phyloP scores from a whole-genome alignment of 2,888 invertebrate genomes.

The Heliconius ismenius region DNA sequence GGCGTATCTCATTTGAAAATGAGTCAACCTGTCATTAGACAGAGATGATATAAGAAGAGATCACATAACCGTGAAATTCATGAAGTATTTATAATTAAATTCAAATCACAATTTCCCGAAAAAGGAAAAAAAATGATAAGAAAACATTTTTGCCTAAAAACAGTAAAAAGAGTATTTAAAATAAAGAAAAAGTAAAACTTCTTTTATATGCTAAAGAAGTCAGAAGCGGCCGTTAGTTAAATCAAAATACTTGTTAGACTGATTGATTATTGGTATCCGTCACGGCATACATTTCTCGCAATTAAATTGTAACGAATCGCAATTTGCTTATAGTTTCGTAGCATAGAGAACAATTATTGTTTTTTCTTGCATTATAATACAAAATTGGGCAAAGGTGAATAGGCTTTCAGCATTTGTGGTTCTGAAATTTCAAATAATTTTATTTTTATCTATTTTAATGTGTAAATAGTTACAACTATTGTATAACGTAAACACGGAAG shows the following conservation, averaged over 20 bases:
- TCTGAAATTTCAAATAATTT: background rate
- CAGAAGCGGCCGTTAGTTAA: constrained; percentile 27
- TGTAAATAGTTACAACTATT: too few relatives aligned
- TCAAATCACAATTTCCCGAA: too few relatives aligned
- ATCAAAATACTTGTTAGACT: constrained; percentile 41
- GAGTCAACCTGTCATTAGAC: too few relatives aligned
- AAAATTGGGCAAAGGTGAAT: background rate
- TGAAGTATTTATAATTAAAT: too few relatives aligned
- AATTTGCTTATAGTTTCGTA: constrained; percentile 48
- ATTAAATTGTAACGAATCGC: constrained; percentile 53
- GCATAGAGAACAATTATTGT: constrained; percentile 52
- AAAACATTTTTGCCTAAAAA: too few relatives aligned
- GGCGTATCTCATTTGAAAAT: too few relatives aligned
- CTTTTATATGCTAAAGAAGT: background rate
- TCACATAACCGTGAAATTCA: too few relatives aligned
- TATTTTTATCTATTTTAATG: too few relatives aligned
- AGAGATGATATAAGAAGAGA: too few relatives aligned
- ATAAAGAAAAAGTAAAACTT: background rate
- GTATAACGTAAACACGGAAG: too few relatives aligned
- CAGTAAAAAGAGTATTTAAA: background rate
- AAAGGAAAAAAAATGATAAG: too few relatives aligned
- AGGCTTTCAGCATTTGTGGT: background rate
- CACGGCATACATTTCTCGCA: constrained; percentile 55
- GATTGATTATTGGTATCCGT: constrained; percentile 45
- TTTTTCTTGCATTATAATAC: constrained; percentile 42